Base-by-base conservation (phyloP, 1,140 invertebrate species). In the Diachasmimorpha longicaudata region DNA sequence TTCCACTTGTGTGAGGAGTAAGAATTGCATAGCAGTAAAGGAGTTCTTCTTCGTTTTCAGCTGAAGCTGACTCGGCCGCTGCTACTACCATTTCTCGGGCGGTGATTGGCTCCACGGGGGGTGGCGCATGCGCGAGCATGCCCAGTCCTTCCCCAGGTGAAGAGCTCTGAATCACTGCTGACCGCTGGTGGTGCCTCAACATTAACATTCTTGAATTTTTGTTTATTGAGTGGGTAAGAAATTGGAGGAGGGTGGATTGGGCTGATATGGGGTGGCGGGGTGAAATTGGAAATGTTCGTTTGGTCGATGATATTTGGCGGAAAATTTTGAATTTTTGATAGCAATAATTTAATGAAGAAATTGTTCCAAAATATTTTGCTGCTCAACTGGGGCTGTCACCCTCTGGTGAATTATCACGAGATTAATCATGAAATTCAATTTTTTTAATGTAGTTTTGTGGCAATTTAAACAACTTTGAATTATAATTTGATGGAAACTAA, bases 31-130 rank as follows among this genome's bases (percentile, higher is more conserved):
- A 74, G 42, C 48, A 31, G 63, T 39, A 46, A 52, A 73, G 71
- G 72, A 55, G 70, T 72, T 66, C 36, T 66, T 46, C 69, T 46
- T 19, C 46, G 9, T 44, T 67, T 23, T 48, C 67, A 48, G 73
- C 46, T 73, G 75, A 76, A 69, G 84, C 81, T 82, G 84, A 84
- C 82, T 87, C 78, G 83, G 80, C 81, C 80, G 79, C 81, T 58
- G 52, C 78, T 84, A 85, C 86, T 86, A 88, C 86, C 85, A 87
- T 86, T 86, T 88, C 86, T 88, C 82, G 85, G 82, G 81, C 83
- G 84, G 85, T 88, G 85, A 87, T 88, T 88, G 86, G 84, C 86
- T 86, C 86, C 76, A 84, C 86, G 76, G 86, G 86, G 85, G 86
- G 85, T 85, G 84, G 82, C 83, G 82, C 85, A 85, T 81, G 84